phyloP scores from a whole-genome alignment of 2,888 invertebrate species.

The Ischnus inquisitorius region DNA sequence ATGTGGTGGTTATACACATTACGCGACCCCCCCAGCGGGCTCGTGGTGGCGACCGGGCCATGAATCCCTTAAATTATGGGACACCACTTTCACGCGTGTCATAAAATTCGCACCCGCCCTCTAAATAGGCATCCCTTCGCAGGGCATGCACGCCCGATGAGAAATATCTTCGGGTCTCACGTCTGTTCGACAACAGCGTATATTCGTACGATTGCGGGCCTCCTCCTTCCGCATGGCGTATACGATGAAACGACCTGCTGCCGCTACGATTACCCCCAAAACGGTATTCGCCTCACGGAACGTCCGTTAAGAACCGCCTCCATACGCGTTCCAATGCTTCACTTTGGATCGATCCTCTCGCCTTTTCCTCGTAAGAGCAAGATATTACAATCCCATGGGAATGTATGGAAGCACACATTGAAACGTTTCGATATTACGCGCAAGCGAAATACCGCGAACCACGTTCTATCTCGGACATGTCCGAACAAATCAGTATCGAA shows the following conservation, averaged over 20 bases:
- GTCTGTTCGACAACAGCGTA: slow-evolving; percentile 45
- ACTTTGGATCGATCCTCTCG: slow-evolving; percentile 27
- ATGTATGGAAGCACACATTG: slow-evolving; percentile 31
- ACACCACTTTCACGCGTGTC: slow-evolving; percentile 73
- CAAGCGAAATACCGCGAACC: no score
- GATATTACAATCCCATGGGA: not conserved
- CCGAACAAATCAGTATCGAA: no score
- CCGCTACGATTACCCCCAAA: slow-evolving; percentile 9
- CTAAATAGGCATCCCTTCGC: slow-evolving; percentile 6
- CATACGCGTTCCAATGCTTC: slow-evolving; percentile 44
- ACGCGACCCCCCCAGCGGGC: slow-evolving; percentile 44
- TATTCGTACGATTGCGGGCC: slow-evolving; percentile 7
- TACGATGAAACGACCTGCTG: not conserved
- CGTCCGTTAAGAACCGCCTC: slow-evolving; percentile 44
- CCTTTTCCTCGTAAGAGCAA: slow-evolving; percentile 15
- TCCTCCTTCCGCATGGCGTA: not conserved
- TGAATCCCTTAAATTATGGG: slow-evolving; percentile 79
- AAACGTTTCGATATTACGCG: no score
- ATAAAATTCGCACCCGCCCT: slow-evolving; percentile 73
- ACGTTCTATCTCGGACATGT: no score
- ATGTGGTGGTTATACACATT: slow-evolving; percentile 63
- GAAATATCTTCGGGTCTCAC: slow-evolving; percentile 39
- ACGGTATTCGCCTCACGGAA: slow-evolving; percentile 59
- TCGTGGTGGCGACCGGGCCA: slow-evolving; percentile 53
- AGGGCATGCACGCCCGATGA: not conserved